These are phyloP conservation scores for Drosophila sucinea DNA, from an alignment of 1,140 invertebrate species.

Conservation along the genomic window DNA sequence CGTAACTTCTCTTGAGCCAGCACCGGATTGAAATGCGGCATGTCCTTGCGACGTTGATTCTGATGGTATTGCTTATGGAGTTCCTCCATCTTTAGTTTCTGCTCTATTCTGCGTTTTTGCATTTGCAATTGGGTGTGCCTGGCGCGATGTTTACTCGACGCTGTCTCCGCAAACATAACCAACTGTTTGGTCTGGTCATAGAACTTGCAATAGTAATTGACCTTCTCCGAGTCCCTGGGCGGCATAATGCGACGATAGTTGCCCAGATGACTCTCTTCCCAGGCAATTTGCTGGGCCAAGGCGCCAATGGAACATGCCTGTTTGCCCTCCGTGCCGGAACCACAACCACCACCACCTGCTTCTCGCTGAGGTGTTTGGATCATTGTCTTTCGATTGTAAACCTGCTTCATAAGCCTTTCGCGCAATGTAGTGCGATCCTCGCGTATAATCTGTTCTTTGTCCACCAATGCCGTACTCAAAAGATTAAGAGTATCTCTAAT, in stretches of 20 bases:
- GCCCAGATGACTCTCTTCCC: slow-evolving; percentile 91
- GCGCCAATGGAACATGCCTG: slow-evolving; percentile 72
- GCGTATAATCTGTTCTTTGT: slow-evolving; percentile 89
- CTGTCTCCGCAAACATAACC: slow-evolving; percentile 88
- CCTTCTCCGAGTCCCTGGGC: slow-evolving; percentile 45
- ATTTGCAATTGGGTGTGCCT: slow-evolving; percentile 23
- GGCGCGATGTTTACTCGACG: slow-evolving; percentile 83
- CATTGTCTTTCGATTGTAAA: slow-evolving; percentile 83
- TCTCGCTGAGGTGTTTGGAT: slow-evolving; percentile 82
- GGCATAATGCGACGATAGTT: slow-evolving; percentile 85
- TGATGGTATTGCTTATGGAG: slow-evolving; percentile 3
- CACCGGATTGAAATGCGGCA: not conserved
- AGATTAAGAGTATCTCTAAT: slow-evolving; percentile 92
- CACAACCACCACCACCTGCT: not conserved
- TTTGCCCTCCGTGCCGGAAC: not conserved
- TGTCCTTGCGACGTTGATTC: not conserved
- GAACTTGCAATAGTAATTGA: slow-evolving; percentile 77
- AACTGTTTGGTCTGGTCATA: slow-evolving; percentile 87
- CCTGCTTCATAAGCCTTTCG: slow-evolving; percentile 46
- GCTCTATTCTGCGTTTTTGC: slow-evolving; percentile 14
- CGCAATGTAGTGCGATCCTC: slow-evolving; percentile 85
- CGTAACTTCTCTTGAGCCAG: not conserved
- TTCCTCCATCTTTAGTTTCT: slow-evolving; percentile 12
- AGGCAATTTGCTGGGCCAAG: slow-evolving; percentile 87
- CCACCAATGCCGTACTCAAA: slow-evolving; percentile 91